Evolutionary conservation across 2,888 invertebrate species (phyloP).

Genomic region (Epirrhoe tristata): DNA sequence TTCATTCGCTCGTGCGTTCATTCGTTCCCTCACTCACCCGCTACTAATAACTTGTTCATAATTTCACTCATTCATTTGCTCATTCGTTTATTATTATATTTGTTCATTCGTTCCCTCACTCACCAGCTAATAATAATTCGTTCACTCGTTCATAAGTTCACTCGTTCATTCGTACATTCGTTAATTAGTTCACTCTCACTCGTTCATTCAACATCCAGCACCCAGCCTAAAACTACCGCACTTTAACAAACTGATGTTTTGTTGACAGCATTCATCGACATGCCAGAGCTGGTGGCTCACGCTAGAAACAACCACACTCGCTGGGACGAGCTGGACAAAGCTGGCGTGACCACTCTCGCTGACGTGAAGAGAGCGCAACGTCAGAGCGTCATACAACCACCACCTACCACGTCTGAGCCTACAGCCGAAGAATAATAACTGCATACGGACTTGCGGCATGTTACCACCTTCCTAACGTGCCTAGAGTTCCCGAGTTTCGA

Average conservation of each 20-base stretch:
- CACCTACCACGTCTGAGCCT: constrained; percentile 53
- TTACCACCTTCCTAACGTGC: constrained; percentile 8
- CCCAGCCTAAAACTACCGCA: too few species aligned
- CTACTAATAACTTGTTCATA: too few species aligned
- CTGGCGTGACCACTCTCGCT: constrained; percentile 89
- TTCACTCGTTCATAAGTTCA: not conserved
- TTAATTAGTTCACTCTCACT: too few species aligned
- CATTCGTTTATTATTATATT: too few species aligned
- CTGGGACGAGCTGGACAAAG: constrained; percentile 95
- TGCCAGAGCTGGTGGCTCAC: constrained; percentile 94
- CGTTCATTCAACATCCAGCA: too few species aligned
- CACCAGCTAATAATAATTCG: too few species aligned
- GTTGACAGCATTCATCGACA: constrained; percentile 93
- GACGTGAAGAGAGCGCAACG: constrained; percentile 85
- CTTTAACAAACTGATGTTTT: too few species aligned
- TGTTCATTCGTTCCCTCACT: too few species aligned
- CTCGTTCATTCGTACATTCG: too few species aligned
- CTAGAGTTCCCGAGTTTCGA: not conserved
- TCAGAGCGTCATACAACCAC: constrained; percentile 50
- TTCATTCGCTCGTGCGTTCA: too few species aligned
- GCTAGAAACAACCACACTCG: constrained; percentile 94
- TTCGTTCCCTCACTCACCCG: too few species aligned
- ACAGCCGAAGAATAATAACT: constrained; percentile 62
- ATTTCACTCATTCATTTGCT: not conserved
- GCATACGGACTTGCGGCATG: constrained; percentile 11